Conservation (phyloP, 2,113 vertebrate species). For the Ochotona curzoniae region DNA sequence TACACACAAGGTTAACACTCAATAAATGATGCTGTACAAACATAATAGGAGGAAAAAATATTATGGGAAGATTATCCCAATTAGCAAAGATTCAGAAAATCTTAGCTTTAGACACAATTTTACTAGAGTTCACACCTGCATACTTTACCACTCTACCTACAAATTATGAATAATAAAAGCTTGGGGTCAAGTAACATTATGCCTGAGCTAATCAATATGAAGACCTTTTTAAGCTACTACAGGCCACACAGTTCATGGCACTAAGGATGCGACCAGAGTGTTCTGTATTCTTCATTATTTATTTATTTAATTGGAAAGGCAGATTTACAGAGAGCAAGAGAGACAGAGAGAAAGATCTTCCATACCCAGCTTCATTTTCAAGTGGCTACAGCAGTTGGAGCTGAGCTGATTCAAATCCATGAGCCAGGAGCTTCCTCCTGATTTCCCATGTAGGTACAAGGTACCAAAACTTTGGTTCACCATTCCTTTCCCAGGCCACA, state of each 20-base stretch:
- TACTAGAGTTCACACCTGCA: background rate
- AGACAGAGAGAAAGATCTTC: too few species aligned
- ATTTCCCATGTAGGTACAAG: too few species aligned
- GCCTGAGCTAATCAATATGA: background rate
- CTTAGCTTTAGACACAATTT: background rate
- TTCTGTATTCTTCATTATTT: too few species aligned
- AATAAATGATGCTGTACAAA: background rate
- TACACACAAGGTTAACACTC: background rate
- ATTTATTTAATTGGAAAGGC: too few species aligned
- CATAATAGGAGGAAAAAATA: rapidly evolving
- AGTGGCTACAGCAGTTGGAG: too few species aligned
- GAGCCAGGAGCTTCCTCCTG: too few species aligned
- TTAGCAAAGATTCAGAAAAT: background rate
- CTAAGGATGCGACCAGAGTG: background rate
- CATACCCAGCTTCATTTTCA: too few species aligned
- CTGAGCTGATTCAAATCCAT: too few species aligned
- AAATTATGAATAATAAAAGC: background rate
- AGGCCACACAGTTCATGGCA: background rate
- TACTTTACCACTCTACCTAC: background rate
- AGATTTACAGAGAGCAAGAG: too few species aligned
- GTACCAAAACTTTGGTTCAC: too few species aligned
- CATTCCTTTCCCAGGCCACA: too few species aligned
- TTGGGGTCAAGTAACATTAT: background rate
- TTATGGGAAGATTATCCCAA: background rate
- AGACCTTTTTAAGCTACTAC: background rate